Base-by-base conservation (phyloP, 2,888 invertebrate species). In the Lasioglossum leucozonium region DNA sequence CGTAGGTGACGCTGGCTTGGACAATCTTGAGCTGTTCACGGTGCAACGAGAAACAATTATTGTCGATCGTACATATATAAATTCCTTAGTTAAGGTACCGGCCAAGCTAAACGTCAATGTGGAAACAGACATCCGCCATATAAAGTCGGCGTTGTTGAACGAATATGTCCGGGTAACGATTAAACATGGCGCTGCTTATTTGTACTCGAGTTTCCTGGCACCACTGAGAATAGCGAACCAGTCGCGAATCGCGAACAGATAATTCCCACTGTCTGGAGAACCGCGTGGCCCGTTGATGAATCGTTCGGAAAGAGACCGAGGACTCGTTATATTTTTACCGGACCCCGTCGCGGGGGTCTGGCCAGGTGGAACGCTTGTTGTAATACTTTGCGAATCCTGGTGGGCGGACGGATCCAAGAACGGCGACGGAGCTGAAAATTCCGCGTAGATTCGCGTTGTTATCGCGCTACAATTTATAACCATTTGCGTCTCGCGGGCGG, bases 301-400 rank as follows among this genome's bases (percentile, higher is more conserved):
- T 88, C 79, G 81, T 80, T 65, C 42, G 26, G 62, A 55, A 65
- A 71, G 79, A 76, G 74, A 76, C 58, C 75, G 82, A 82, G 84
- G 88, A 88, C 82, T 81, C 71, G 87, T 88, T 92, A 89, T 92
- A 92, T 91, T 92, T 91, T 91, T 81, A 88, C 86, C 84, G 71
- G 83, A 82, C 79, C 77, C 83, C 78, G 34, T 30, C 65, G 83
- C 78, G 87, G 40, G 83, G 87, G 51, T 62, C 30, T 62, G 62
- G 85, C 87, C 86, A 91, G 85, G 79, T 87, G 82, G 88, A 86
- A 30, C 83, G 80, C 81, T 77, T 77, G 89, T 91, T 90, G 91
- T 88, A 92, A 92, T 82, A 88, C 90, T 83, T 91, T 89, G 87
- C 90, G 10, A 34, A 34, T 37, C 34, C 22, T 22, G 67, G 67